Evolutionary conservation across 2,113 vertebrate genomes (phyloP).

Genomic region (Charadrius vociferus): DNA sequence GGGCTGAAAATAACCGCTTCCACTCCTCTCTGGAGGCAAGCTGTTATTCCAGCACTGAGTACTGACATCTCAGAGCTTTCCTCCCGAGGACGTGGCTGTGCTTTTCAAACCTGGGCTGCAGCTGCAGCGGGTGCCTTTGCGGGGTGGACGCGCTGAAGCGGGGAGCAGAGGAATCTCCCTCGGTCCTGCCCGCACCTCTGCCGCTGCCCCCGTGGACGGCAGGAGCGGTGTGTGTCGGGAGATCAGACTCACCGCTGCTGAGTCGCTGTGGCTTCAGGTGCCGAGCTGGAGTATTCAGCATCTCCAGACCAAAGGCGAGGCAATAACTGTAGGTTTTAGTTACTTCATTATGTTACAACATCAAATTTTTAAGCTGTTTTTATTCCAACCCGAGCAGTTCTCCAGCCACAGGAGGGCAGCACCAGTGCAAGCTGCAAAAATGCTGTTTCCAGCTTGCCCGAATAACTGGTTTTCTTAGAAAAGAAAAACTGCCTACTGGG

Average conservation of each 20-base stretch:
- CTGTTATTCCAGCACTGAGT: not conserved
- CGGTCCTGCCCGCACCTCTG: too few relatives aligned
- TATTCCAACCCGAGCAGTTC: accelerated
- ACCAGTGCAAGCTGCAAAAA: not conserved
- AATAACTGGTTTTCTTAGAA: not conserved
- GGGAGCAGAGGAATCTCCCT: not conserved
- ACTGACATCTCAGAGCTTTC: not conserved
- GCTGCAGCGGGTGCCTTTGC: not conserved
- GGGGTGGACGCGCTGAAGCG: not conserved
- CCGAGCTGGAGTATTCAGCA: not conserved
- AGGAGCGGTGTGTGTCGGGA: not conserved
- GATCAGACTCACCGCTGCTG: not conserved
- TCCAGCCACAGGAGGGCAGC: constrained; percentile 41
- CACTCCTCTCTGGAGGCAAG: not conserved
- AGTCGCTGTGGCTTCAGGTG: not conserved
- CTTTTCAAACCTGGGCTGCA: not conserved
- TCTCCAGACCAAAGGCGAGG: not conserved
- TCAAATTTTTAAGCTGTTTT: not conserved
- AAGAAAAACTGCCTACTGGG: not conserved
- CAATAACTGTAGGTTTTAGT: not conserved
- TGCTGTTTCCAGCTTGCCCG: accelerated
- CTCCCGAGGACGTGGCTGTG: not conserved
- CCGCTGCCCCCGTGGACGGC: not conserved
- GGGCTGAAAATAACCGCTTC: not conserved
- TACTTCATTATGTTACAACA: accelerated